Percentiles rank a stretch among this genome's conserved stretches.
Evolutionary conservation across 1,140 invertebrate species (phyloP).

Genomic region (Bombyx mandarina): DNA sequence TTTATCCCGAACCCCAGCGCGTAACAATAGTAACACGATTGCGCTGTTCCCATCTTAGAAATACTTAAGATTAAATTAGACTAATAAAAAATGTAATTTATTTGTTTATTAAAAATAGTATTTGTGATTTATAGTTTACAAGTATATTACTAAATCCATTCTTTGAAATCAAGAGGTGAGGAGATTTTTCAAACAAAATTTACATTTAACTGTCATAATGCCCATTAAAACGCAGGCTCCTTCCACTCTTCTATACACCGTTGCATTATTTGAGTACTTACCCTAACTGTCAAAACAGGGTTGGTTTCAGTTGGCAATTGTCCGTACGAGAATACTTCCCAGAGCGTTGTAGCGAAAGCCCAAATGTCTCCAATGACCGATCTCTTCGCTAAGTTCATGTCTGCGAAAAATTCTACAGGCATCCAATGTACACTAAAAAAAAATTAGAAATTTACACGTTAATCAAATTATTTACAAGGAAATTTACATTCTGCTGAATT

Average conservation of each 20-base stretch:
- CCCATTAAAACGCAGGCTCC: background rate
- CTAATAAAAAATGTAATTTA: too few relatives aligned
- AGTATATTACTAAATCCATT: background rate
- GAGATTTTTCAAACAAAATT: too few relatives aligned
- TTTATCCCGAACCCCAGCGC: too few relatives aligned
- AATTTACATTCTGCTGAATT: too few relatives aligned
- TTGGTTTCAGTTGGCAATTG: slow-evolving; percentile 60
- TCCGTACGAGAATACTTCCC: slow-evolving; percentile 91
- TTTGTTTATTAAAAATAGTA: too few relatives aligned
- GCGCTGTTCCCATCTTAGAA: too few relatives aligned
- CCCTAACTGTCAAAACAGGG: slow-evolving; percentile 49
- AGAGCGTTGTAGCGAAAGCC: slow-evolving; percentile 90
- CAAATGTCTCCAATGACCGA: slow-evolving; percentile 84
- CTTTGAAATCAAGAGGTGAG: too few relatives aligned
- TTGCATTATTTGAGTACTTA: slow-evolving; percentile 16
- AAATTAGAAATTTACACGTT: slow-evolving; percentile 3
- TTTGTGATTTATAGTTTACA: too few relatives aligned
- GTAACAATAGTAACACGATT: too few relatives aligned
- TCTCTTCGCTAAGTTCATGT: slow-evolving; percentile 75
- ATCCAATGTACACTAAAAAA: slow-evolving; percentile 86
- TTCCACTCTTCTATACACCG: too few relatives aligned
- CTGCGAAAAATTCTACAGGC: slow-evolving; percentile 82
- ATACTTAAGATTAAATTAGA: too few relatives aligned
- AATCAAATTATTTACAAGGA: too few relatives aligned
- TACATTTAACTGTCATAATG: background rate